These are phyloP conservation scores for Dipodomys merriami DNA, from an alignment of 2,113 vertebrate species.

Conservation along the genomic window DNA sequence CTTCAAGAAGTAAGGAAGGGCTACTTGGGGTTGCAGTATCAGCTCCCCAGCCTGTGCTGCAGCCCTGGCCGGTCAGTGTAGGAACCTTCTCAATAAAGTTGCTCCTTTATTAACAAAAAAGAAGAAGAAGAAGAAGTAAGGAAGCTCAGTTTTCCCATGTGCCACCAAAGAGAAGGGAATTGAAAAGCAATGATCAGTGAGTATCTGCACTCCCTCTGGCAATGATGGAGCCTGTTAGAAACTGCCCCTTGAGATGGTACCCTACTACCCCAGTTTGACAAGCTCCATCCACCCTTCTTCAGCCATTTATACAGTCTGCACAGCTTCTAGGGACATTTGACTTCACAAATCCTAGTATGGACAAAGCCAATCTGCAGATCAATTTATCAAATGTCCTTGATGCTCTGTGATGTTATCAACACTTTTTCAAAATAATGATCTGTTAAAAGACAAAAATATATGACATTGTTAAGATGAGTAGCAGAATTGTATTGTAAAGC, in stretches of 20 bases:
- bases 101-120: no score
- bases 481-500: conserved; percentile 22
- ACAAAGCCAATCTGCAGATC: neutral
- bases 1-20: neutral
- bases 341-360: neutral
- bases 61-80: no score
- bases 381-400: neutral
- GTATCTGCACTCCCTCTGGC: neutral
- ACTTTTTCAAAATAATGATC: neutral
- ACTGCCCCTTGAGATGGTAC: neutral
- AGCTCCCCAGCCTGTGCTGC: no score
- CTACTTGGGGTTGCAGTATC: no score
- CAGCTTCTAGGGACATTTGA: neutral
- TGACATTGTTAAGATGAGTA: neutral
- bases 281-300: neutral
- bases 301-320: neutral
- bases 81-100: no score
- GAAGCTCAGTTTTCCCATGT: neutral
- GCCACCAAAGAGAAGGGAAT: neutral
- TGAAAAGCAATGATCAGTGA: neutral
- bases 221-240: neutral
- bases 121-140: neutral
- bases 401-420: neutral
- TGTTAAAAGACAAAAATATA: conserved; percentile 19
- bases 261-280: neutral